phyloP scores from a whole-genome alignment of 1,140 invertebrate species.

The Ctenoplectra terminalis region DNA sequence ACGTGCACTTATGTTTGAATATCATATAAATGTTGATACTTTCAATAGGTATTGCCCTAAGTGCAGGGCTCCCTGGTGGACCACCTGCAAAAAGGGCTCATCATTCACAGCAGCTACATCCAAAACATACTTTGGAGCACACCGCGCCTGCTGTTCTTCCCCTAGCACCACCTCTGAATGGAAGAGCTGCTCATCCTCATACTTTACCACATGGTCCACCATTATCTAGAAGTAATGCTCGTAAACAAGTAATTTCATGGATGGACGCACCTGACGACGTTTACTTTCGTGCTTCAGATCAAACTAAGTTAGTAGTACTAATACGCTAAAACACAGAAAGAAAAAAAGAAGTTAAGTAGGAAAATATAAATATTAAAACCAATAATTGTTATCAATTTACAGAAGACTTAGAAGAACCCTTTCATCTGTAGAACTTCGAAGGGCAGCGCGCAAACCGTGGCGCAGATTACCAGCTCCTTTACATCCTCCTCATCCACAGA shows the following conservation, averaged over 20 bases:
- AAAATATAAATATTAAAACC: not conserved
- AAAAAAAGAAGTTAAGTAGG: not conserved
- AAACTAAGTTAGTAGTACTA: constrained; percentile 90
- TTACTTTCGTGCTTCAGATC: constrained; percentile 95
- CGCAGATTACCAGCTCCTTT: constrained; percentile 85
- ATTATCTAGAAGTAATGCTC: constrained; percentile 85
- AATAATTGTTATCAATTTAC: constrained; percentile 65
- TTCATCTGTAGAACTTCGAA: constrained; percentile 90
- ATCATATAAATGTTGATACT: constrained; percentile 2
- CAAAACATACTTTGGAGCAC: constrained; percentile 77
- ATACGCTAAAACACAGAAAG: not conserved
- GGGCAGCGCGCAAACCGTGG: constrained; percentile 96
- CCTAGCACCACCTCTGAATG: constrained; percentile 77
- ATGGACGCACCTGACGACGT: constrained; percentile 99
- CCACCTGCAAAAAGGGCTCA: constrained; percentile 88
- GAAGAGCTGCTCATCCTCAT: constrained; percentile 78
- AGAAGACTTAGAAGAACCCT: constrained; percentile 93
- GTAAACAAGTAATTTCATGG: constrained; percentile 97
- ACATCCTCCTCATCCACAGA: constrained; percentile 75
- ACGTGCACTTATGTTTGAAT: not conserved
- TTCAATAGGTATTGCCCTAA: constrained; percentile 75
- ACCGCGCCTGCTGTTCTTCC: constrained; percentile 74
- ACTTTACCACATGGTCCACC: constrained; percentile 77
- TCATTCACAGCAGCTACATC: constrained; percentile 81
- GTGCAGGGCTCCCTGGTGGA: constrained; percentile 85